Percentiles rank a stretch among this genome's conserved stretches.
These are phyloP conservation scores for Rhodeus uyekii DNA, from an alignment of 2,797 vertebrate species.

Conservation along the genomic window DNA sequence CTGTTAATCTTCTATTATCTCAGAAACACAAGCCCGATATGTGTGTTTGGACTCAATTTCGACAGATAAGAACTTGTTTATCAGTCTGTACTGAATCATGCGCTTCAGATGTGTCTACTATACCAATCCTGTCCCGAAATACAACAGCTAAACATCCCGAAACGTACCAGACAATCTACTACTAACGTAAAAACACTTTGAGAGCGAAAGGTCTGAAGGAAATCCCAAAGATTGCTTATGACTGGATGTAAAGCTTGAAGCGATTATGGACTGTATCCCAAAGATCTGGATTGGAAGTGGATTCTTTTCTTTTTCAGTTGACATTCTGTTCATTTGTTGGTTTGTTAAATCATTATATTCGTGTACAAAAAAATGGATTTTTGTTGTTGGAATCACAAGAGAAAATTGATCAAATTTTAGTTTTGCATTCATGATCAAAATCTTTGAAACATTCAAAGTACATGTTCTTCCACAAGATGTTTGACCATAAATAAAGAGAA, in stretches of 20 bases:
- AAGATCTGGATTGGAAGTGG: slow-evolving; percentile 21
- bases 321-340: slow-evolving; percentile 40
- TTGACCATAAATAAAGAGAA: slow-evolving; percentile 69
- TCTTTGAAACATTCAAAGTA: slow-evolving; percentile 67
- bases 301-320: slow-evolving; percentile 41
- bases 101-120: not conserved
- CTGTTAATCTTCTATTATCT: slow-evolving; percentile 15
- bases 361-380: slow-evolving; percentile 50
- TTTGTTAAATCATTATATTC: slow-evolving; percentile 27
- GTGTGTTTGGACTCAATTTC: not conserved
- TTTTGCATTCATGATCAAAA: slow-evolving; percentile 66
- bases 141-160: slow-evolving; percentile 20
- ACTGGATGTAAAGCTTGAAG: not conserved
- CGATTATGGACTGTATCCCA: slow-evolving; percentile 33
- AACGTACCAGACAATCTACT: slow-evolving; percentile 57
- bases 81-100: not conserved
- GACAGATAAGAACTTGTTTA: not conserved
- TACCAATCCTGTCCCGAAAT: slow-evolving; percentile 8
- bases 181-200: slow-evolving; percentile 34
- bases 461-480: slow-evolving; percentile 76
- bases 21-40: not conserved
- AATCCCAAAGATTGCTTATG: slow-evolving; percentile 18
- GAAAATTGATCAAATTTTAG: slow-evolving; percentile 66
- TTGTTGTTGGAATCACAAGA: slow-evolving; percentile 66
- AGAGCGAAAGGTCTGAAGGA: slow-evolving; percentile 6